phyloP scores from a whole-genome alignment of 2,113 vertebrate species.

The Cinclus mexicanus region DNA sequence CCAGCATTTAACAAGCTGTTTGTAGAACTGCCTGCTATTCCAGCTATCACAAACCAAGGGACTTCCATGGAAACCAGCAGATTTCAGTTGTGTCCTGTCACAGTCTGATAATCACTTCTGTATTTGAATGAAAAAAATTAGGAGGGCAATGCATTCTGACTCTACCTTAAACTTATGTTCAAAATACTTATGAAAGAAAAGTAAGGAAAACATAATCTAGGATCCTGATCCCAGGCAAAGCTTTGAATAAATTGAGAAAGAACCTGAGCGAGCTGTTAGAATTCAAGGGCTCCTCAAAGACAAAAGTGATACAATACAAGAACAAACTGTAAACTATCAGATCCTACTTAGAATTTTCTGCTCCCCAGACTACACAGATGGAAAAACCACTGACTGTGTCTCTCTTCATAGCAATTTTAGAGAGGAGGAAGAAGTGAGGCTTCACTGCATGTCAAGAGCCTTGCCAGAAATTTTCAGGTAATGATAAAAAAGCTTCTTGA shows the following conservation, averaged over 20 bases:
- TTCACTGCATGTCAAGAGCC: neutral
- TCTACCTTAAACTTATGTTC: neutral
- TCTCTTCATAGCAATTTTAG: neutral
- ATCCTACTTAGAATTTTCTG: neutral
- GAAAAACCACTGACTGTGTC: neutral
- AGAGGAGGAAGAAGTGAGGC: neutral
- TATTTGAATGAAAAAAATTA: neutral
- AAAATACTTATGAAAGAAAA: neutral
- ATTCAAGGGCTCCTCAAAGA: neutral
- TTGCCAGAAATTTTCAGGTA: neutral
- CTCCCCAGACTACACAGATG: neutral
- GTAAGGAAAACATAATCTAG: neutral
- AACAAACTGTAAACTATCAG: neutral
- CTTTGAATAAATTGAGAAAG: neutral
- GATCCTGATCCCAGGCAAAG: neutral
- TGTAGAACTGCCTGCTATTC: neutral
- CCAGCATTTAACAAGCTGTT: neutral
- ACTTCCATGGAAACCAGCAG: conserved; percentile 42
- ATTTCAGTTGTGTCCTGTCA: neutral
- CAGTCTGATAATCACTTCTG: neutral
- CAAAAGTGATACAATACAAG: neutral
- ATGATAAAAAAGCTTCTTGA: neutral
- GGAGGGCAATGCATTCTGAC: neutral
- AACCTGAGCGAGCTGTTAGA: neutral
- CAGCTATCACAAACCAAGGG: neutral